Conservation (phyloP, 2,113 vertebrate species). For the Poecilia latipinna region DNA sequence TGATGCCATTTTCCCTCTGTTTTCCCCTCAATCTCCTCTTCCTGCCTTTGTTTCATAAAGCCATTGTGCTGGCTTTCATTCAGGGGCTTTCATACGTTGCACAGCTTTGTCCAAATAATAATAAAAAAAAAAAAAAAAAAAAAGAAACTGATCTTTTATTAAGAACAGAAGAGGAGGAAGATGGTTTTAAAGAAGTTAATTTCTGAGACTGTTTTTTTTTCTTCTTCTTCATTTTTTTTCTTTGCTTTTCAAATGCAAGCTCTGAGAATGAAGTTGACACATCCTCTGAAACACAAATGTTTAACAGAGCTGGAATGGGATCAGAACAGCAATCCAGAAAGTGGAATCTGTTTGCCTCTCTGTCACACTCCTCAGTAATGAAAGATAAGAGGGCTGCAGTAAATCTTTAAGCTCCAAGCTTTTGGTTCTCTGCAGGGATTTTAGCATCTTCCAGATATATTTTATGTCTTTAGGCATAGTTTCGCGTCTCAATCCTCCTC, state of each 20-base stretch:
- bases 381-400: slow-evolving; percentile 78
- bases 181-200: slow-evolving; percentile 79
- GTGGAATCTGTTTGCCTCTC: slow-evolving; percentile 75
- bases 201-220: slow-evolving; percentile 62
- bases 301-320: slow-evolving; percentile 79
- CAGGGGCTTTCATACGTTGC: slow-evolving; percentile 78
- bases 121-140: slow-evolving; percentile 28
- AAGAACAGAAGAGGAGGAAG: slow-evolving; percentile 70
- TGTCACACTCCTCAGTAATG: slow-evolving; percentile 75
- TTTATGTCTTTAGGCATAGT: slow-evolving; percentile 70
- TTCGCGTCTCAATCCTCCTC: slow-evolving; percentile 48
- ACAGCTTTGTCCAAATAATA: slow-evolving; percentile 75
- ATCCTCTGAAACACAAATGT: slow-evolving; percentile 73
- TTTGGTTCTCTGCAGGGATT: slow-evolving; percentile 79
- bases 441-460: slow-evolving; percentile 75
- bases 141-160: slow-evolving; percentile 77
- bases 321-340: slow-evolving; percentile 78
- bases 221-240: slow-evolving; percentile 6
- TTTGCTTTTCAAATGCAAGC: slow-evolving; percentile 56
- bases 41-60: slow-evolving; percentile 78
- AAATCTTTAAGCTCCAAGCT: slow-evolving; percentile 80
- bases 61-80: slow-evolving; percentile 80
- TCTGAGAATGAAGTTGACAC: slow-evolving; percentile 66
- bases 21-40: slow-evolving; percentile 74
- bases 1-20: slow-evolving; percentile 85